A percentile compares a stretch with the other conserved stretches of the same genome.
These are phyloP conservation scores for Pseudeuparius sepicola DNA, from an alignment of 2,888 invertebrate genomes.

Conservation along the genomic window DNA sequence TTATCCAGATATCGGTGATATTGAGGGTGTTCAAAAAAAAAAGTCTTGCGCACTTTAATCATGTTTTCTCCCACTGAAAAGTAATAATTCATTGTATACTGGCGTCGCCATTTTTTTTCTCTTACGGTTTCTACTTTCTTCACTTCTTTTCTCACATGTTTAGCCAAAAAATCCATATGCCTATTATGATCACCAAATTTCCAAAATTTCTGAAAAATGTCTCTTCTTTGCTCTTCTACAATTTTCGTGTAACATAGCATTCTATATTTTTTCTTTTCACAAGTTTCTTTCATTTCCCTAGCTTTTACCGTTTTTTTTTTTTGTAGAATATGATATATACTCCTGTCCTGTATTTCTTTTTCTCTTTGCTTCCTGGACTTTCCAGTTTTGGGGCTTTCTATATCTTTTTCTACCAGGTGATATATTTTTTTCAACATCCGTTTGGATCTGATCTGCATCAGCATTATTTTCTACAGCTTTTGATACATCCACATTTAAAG, in stretches of 20 bases:
- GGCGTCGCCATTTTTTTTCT: constrained; percentile 5
- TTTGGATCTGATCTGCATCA: background rate
- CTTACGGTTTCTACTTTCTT: constrained; percentile 8
- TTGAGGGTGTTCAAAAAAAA: constrained; percentile 12
- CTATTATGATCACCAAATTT: constrained; percentile 11
- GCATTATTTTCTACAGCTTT: background rate
- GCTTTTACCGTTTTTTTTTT: constrained; percentile 11
- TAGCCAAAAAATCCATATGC: constrained; percentile 11
- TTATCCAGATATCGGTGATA: constrained; percentile 13
- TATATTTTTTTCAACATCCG: constrained; percentile 5
- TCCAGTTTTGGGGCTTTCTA: constrained; percentile 5
- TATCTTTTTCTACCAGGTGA: constrained; percentile 7
- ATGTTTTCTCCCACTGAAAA: constrained; percentile 10
- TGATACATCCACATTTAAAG: constrained; percentile 4
- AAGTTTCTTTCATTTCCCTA: constrained; percentile 11
- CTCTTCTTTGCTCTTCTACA: constrained; percentile 10
- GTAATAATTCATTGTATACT: constrained; percentile 12
- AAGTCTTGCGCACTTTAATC: constrained; percentile 11
- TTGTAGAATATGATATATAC: constrained; percentile 8
- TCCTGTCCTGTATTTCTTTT: constrained; percentile 11
- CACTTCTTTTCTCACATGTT: constrained; percentile 9
- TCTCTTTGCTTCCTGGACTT: constrained; percentile 6
- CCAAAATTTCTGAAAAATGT: constrained; percentile 11
- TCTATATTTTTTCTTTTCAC: constrained; percentile 13
- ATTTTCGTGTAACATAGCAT: constrained; percentile 12